A percentile compares a stretch with the other conserved stretches of the same genome.
These are phyloP conservation scores for Octopus sinensis DNA, from an alignment of 1,140 invertebrate genomes.

Conservation along the genomic window DNA sequence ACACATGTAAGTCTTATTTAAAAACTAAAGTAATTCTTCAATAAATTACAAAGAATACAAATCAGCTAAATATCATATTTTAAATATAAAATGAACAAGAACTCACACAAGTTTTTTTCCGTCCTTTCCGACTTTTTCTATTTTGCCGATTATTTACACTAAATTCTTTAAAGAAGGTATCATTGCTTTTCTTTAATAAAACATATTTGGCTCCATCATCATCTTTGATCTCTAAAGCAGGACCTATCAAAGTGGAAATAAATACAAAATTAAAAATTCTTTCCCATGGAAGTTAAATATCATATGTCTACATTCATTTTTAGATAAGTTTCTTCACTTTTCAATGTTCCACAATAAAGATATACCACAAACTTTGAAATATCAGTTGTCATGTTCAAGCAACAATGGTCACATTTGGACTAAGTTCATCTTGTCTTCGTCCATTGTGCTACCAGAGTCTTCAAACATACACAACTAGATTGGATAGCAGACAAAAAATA, in stretches of 20 bases:
- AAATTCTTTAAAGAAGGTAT: conserved; percentile 21
- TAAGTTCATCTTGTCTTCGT: too few relatives aligned
- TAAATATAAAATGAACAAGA: background rate
- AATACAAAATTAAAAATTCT: too few relatives aligned
- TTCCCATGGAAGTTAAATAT: too few relatives aligned
- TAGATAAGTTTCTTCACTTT: too few relatives aligned
- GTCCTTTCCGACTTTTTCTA: conserved; percentile 35
- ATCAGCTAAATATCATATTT: conserved; percentile 8
- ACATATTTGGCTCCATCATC: conserved; percentile 38
- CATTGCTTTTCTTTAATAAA: conserved; percentile 41
- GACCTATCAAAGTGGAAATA: conserved; percentile 17
- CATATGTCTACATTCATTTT: too few relatives aligned
- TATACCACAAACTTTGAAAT: too few relatives aligned
- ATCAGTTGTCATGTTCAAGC: too few relatives aligned
- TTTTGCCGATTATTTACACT: conserved; percentile 22
- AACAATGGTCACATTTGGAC: too few relatives aligned
- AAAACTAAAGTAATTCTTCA: background rate
- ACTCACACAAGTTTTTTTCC: conserved; percentile 31
- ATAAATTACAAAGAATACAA: background rate
- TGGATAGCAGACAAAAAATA: too few relatives aligned
- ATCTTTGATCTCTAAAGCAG: conserved; percentile 40
- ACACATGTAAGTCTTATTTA: background rate
- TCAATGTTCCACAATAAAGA: too few relatives aligned
- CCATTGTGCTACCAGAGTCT: too few relatives aligned
- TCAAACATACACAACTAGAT: too few relatives aligned